Conservation (phyloP, 2,888 invertebrate species). For the Lithophane socia region DNA sequence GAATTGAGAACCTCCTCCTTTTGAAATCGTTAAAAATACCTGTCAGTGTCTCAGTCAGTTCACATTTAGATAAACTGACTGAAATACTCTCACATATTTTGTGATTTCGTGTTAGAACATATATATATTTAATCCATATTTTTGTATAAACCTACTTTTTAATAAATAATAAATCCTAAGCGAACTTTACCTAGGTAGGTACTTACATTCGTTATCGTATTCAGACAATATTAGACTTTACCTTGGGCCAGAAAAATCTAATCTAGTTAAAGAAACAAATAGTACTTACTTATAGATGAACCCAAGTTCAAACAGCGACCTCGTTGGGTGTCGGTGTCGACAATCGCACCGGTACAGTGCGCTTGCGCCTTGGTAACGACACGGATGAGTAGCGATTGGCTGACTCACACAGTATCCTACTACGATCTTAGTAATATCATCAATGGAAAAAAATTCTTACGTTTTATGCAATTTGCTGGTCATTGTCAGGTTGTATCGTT, state of each 20-base stretch:
- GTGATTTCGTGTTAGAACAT: too few relatives aligned
- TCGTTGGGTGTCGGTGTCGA: slow-evolving; percentile 17
- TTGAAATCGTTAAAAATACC: not conserved
- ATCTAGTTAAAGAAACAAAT: slow-evolving; percentile 19
- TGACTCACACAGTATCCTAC: slow-evolving; percentile 28
- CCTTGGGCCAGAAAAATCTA: slow-evolving; percentile 11
- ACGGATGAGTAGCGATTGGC: slow-evolving; percentile 21
- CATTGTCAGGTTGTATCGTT: too few relatives aligned
- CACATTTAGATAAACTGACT: not conserved
- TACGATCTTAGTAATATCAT: not conserved
- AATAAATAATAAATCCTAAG: not conserved
- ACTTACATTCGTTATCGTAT: not conserved
- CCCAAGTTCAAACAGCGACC: slow-evolving; percentile 38
- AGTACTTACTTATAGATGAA: not conserved
- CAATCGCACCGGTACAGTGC: slow-evolving; percentile 4
- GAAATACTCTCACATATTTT: too few relatives aligned
- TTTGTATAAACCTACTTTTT: too few relatives aligned
- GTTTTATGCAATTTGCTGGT: too few relatives aligned
- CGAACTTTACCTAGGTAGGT: not conserved
- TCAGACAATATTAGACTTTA: not conserved
- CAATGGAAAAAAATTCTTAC: too few relatives aligned
- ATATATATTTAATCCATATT: too few relatives aligned
- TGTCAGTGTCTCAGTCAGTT: too few relatives aligned
- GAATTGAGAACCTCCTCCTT: too few relatives aligned
- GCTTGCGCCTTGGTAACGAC: slow-evolving; percentile 21